phyloP scores from a whole-genome alignment of 2,113 vertebrate genomes.

The Caracal caracal region DNA sequence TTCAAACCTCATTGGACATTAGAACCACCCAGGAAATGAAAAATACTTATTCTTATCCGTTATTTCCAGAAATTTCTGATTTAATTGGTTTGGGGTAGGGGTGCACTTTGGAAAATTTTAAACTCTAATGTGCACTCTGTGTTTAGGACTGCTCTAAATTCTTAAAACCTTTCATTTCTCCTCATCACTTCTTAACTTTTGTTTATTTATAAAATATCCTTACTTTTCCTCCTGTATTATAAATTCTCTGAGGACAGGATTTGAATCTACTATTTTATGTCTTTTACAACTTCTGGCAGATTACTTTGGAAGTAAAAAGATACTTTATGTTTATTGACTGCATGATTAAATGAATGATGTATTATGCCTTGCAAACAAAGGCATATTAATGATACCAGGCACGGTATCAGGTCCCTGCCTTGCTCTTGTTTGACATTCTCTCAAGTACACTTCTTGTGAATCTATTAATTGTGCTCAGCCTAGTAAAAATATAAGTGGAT shows the following conservation, averaged over 20 bases:
- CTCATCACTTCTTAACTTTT: neutral
- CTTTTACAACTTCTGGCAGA: neutral
- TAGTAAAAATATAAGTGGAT: neutral
- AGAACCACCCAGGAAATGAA: neutral
- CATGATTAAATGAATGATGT: neutral
- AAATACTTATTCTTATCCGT: neutral
- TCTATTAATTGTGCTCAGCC: constrained; percentile 18
- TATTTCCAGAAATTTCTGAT: neutral
- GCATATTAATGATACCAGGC: neutral
- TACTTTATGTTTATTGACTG: neutral
- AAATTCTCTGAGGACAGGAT: neutral
- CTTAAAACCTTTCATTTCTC: neutral
- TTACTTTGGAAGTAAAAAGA: neutral
- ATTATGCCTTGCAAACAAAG: neutral
- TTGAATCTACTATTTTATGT: neutral
- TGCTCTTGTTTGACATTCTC: neutral
- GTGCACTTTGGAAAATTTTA: neutral
- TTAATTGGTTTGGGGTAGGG: neutral
- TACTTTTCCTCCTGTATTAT: neutral
- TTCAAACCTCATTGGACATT: neutral
- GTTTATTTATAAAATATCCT: neutral
- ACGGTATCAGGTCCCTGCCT: neutral
- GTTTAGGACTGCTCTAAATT: neutral
- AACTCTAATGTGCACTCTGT: neutral
- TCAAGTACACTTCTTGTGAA: neutral